phyloP scores from a whole-genome alignment of 2,888 invertebrate species.

The Morinoia aosen region DNA sequence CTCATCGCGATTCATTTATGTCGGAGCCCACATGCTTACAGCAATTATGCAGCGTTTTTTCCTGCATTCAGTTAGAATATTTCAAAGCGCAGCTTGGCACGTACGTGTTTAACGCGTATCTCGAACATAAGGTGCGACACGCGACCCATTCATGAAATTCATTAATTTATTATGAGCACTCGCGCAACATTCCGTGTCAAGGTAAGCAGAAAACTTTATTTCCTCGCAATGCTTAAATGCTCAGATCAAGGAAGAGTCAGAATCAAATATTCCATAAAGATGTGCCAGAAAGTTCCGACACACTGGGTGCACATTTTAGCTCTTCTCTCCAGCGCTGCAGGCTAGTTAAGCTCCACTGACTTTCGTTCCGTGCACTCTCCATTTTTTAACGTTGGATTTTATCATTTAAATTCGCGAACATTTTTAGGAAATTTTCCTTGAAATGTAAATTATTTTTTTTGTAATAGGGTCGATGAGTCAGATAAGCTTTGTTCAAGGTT shows the following conservation, averaged over 20 bases:
- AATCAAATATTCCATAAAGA: background rate
- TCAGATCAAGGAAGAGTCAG: background rate
- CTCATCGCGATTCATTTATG: background rate
- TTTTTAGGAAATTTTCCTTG: background rate
- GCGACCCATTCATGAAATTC: background rate
- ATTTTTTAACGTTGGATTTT: background rate
- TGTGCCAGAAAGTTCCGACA: background rate
- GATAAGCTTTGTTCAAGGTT: background rate
- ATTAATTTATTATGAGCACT: background rate
- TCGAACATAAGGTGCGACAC: background rate
- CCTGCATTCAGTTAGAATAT: background rate
- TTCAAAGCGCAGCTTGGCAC: background rate
- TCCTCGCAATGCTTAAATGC: background rate
- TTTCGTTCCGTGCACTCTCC: too few species aligned
- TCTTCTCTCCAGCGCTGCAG: too few species aligned
- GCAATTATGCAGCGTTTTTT: background rate
- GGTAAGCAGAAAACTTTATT: slow-evolving; percentile 2
- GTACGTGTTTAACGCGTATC: background rate
- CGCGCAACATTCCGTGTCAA: background rate
- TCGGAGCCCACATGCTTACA: background rate
- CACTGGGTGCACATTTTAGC: background rate
- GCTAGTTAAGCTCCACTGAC: too few species aligned
- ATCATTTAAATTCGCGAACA: background rate
- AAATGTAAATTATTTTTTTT: background rate
- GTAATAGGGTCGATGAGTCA: background rate